Evolutionary conservation across 1,140 invertebrate genomes (phyloP), one percentile per base, ranked within the genome.

Genomic region (Theocolax elegans): DNA sequence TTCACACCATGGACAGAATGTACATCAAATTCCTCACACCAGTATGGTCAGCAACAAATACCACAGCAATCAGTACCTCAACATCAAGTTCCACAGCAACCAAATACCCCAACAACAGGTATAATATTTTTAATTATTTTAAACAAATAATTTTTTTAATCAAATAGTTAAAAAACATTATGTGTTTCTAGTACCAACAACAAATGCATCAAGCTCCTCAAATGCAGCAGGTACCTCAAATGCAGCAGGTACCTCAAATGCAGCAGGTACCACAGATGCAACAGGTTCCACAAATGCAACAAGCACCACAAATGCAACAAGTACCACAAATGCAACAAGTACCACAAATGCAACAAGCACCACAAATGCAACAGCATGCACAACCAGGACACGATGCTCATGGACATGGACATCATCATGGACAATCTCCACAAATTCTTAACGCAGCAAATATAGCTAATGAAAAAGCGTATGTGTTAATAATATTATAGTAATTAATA

Each of bases 381-480:
- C n/a, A n/a, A n/a, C n/a, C n/a, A n/a, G n/a, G n/a, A n/a, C n/a
- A 64, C 78, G 76, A 63, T 75, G 71, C 48, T 65, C 80, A 83
- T 72, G 66, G 67, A 59, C 74, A 80, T 54, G 76, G 69, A 56
- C 84, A 87, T 74, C 73, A 73, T 60, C 87, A 88, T 76, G 80
- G 76, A 64, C 78, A 77, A 56, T 79, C 81, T 35, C 85, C 83
- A 69, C 88, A 87, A 79, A 81, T 92, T 53, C 83, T 92, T n/a
- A 91, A 93, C 80, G 85, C 91, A 23, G 89, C 89, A 29, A 93
- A 95, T 79, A 91, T 94, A 69, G 89, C 87, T 13, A 88, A 94
- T 69, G 93, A 94, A 82, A 91, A 91, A 87, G 89, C 91, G 93
- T 93, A 83, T 88, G 29, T 70, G 15, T 38, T 13, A 23, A 27